Evolutionary conservation across 2,113 vertebrate genomes (phyloP), one percentile per base, ranked within the genome.

Genomic region (Corythoichthys haematopterus): DNA sequence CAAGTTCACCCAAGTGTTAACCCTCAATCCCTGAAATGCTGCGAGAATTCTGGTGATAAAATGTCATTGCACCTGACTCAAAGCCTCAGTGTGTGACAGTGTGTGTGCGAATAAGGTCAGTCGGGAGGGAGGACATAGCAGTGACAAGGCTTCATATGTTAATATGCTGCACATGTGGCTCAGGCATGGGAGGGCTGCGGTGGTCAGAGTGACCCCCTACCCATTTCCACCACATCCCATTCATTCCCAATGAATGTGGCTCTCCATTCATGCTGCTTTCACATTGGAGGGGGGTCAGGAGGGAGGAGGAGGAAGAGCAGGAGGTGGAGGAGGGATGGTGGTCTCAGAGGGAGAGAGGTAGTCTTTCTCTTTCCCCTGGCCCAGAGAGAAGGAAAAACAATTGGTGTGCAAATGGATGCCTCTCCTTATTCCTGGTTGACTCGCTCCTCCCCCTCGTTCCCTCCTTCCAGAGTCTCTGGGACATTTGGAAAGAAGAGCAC

Each of bases 381-480:
- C 78, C 82, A 74, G 74, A 84, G 84, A 90, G 85, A 89, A 83
- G 82, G 76, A 88, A 89, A 90, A 90, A 91, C 89, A 91, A 92
- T 91, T 91, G 88, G 86, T 89, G 90, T 91, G 89, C 89, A 91
- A 90, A 92, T 91, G 87, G 86, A 71, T 86, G 77, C 79, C 76
- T 87, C 85, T 88, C 77, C 82, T 84, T 87, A 85, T 88, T 89
- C 80, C 81, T 81, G 66, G 77, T 80, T 85, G 86, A 86, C 72
- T 77, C 78, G 15, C 69, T 75, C 77, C 77, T 47, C 65, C 71
- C 69, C 70, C 47, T 60, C 77, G 13, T 50, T 53, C 40, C 48
- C 10, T 36, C 61, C 66, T 77, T 72, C 61, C 71, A 28, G 51
- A 50, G 36, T 72, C 72, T 76, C 70, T 56, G 69, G 55, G 68